Percentiles rank a stretch among this genome's conserved stretches.
phyloP scores from a whole-genome alignment of 1,140 invertebrate species.

The Ceratosolen solmsi region DNA sequence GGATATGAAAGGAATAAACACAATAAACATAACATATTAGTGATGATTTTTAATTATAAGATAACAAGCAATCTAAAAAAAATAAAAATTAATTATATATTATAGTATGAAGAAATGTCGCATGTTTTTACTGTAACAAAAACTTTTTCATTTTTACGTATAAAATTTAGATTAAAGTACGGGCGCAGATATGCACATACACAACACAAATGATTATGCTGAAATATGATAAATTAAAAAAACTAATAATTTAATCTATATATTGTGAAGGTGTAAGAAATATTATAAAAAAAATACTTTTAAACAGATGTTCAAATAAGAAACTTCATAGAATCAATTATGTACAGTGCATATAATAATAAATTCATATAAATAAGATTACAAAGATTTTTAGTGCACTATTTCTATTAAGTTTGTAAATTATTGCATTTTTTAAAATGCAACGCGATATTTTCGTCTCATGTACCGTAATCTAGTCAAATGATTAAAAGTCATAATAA shows the following conservation, averaged over 20 bases:
- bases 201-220: background rate
- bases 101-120: too few species aligned
- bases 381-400: slow-evolving; percentile 37
- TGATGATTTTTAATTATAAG: too few species aligned
- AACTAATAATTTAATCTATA: background rate
- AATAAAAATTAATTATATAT: too few species aligned
- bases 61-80: too few species aligned
- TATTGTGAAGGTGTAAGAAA: background rate
- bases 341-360: slow-evolving; percentile 42
- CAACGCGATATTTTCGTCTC: background rate
- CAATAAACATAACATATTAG: background rate
- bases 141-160: too few species aligned
- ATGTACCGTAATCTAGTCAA: background rate
- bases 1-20: too few species aligned
- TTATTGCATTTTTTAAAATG: background rate
- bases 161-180: too few species aligned
- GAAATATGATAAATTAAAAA: background rate
- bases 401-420: slow-evolving; percentile 39
- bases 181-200: background rate
- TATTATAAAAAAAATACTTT: background rate
- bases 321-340: slow-evolving; percentile 47
- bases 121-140: too few species aligned
- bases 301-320: slow-evolving; percentile 15
- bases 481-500: too few species aligned
- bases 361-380: slow-evolving; percentile 39